Evolutionary conservation across 2,113 vertebrate genomes (phyloP), one percentile per base, ranked within the genome.

Genomic region (Percopsis transmontana): DNA sequence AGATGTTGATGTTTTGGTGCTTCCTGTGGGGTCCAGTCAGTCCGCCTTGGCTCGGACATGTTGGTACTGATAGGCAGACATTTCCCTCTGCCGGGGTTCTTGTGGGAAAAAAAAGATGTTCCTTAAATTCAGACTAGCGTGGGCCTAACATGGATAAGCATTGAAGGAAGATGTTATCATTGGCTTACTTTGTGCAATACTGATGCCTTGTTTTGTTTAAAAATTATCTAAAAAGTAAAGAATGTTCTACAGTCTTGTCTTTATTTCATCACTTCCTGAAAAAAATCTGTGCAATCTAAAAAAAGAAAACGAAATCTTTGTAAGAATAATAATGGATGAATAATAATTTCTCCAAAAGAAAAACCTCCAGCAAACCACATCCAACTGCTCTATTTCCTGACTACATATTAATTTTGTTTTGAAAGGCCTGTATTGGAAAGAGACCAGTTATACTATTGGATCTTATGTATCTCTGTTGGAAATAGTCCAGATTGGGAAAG

Each of bases 1-100:
- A 88, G 76, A 87, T 86, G 86, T 82, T 73, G 66, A 68, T 76
- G 73, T 68, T 85, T 79, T 85, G 27, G 20, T 60, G 70, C 80
- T 60, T 70, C 68, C 62, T 72, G 74, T 83, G 79, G 76, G 78
- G 84, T 80, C 59, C 38, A 76, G 59, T 75, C 72, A 39, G 66
- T 76, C 39, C 39, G 20, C 56, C 56, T 78, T 85, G 76, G 85
- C 83, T 72, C 60, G 62, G 74, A 80, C 70, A 56, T 77, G 44
- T 79, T 74, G 66, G 62, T 70, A 74, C 39, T 58, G 47, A 72
- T 75, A 61, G 71, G 52, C 42, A 60, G 27, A 24, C 23, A 59
- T 62, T 60, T 59, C 62, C 24, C 63, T 70, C 60, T 62, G 61
- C 65, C 75, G 72, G 72, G 69, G 40, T 72, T 66, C 68, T 66